phyloP scores from a whole-genome alignment of 2,797 vertebrate species.

The Chloroceryle amazona region DNA sequence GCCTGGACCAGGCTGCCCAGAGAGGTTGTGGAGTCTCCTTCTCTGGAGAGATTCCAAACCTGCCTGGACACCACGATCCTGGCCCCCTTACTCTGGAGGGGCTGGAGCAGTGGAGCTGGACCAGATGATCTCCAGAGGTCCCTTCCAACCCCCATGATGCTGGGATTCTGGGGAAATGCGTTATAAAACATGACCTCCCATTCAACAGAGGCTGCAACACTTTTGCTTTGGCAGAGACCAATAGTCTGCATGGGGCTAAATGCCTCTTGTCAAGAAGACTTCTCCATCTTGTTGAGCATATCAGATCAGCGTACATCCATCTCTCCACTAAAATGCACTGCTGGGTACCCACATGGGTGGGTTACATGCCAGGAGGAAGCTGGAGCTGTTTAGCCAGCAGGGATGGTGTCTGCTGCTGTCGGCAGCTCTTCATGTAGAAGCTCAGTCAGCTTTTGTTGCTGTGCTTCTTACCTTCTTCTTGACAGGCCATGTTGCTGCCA shows the following conservation, averaged over 20 bases:
- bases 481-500: background rate
- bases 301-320: background rate
- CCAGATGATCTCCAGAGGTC: background rate
- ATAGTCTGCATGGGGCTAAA: background rate
- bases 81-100: too few species aligned
- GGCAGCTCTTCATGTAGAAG: background rate
- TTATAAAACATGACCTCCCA: background rate
- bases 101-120: too few species aligned
- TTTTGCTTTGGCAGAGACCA: background rate
- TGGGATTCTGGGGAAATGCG: background rate
- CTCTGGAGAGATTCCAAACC: too few species aligned
- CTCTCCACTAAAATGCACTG: background rate
- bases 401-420: accelerated
- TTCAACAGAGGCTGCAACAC: background rate
- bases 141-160: background rate
- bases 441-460: background rate
- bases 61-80: too few species aligned
- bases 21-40: too few species aligned
- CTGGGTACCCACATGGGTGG: accelerated
- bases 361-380: background rate
- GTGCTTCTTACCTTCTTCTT: constrained; percentile 84
- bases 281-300: background rate
- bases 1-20: too few species aligned
- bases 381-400: background rate
- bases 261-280: background rate